Evolutionary conservation across 2,113 vertebrate species (phyloP), one percentile per base, ranked within the genome.

Genomic region (Megalops atlanticus): DNA sequence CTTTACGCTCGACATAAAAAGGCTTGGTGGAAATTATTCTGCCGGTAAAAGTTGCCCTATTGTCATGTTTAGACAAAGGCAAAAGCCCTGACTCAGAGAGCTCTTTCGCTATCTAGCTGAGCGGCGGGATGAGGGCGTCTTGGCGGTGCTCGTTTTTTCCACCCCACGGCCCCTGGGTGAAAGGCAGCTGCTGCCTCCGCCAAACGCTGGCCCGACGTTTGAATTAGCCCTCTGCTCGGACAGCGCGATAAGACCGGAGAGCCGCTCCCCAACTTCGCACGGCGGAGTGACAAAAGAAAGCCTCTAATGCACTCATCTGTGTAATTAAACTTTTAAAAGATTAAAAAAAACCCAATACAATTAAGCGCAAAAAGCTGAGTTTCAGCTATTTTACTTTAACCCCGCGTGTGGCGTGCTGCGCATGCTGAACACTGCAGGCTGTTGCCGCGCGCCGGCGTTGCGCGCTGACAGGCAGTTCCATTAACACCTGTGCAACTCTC

Each of bases 251-350:
- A 89, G 83, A 85, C 81, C 31, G 33, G 71, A n/a, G 83, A 82
- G 75, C 84, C 54, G 86, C 7, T 74, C 18, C 80, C 87, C 80
- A 77, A 74, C 72, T 40, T 74, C 36, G 69, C 41, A 64, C 64
- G 36, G 72, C 78, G 45, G 21, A 76, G 83, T 54, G 78, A 84
- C 81, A 79, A 1, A 83, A 33, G 41, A 64, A 75, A 31, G 73
- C 72, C 77, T 41, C 81, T 69, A 47, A 85, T 84, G 74, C 92
- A 86, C 84, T 91, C 90, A 91, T 83, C 90, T 93, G 92, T 93
- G 92, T 93, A 93, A 94, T 93, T 92, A 93, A 92, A 92, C 81
- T 84, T 84, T 85, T 84, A 85, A 81, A 81, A 90, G 87, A 91
- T 87, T 87, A 90, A 89, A 83, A 76, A 73, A 21, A 87, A 77